A percentile compares a stretch with the other conserved stretches of the same genome.
Conservation (phyloP, 2,888 invertebrate genomes). For the Hipparchia sbordonii region DNA sequence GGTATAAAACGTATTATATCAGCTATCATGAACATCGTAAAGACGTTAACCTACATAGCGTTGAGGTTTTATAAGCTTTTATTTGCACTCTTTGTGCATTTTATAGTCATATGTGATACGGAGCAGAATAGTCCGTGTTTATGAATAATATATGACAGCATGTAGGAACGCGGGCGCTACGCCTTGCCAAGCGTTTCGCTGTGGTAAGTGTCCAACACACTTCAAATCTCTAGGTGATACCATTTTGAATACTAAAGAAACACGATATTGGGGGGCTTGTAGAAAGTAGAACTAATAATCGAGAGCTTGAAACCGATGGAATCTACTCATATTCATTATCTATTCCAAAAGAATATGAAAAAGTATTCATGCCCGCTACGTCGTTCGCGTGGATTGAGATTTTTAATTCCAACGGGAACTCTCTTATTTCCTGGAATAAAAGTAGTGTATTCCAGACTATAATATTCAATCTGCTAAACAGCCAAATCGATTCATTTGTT, state of each 20-base stretch:
- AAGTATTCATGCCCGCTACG: no score
- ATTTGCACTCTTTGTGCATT: conserved; percentile 34
- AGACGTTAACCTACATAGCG: conserved; percentile 33
- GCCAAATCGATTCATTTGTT: no score
- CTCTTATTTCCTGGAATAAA: no score
- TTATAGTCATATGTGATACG: conserved; percentile 52
- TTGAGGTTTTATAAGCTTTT: conserved; percentile 27
- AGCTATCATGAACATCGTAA: conserved; percentile 23
- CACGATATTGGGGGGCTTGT: background rate
- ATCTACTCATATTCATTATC: no score
- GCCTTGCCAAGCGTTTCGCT: conserved; percentile 40
- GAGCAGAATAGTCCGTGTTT: conserved; percentile 51
- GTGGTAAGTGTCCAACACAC: conserved; percentile 21
- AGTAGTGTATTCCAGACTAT: no score
- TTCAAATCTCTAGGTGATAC: conserved; percentile 32
- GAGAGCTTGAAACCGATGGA: background rate
- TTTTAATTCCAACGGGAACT: no score
- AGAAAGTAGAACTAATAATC: background rate
- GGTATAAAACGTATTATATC: conserved; percentile 11
- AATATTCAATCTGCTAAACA: no score
- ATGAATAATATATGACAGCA: conserved; percentile 70
- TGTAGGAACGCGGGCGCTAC: conserved; percentile 46
- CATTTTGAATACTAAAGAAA: conserved; percentile 21
- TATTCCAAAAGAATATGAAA: no score
- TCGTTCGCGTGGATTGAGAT: no score